Conservation (phyloP, 2,888 invertebrate genomes). For the Lepidocyrtinus sp. region DNA sequence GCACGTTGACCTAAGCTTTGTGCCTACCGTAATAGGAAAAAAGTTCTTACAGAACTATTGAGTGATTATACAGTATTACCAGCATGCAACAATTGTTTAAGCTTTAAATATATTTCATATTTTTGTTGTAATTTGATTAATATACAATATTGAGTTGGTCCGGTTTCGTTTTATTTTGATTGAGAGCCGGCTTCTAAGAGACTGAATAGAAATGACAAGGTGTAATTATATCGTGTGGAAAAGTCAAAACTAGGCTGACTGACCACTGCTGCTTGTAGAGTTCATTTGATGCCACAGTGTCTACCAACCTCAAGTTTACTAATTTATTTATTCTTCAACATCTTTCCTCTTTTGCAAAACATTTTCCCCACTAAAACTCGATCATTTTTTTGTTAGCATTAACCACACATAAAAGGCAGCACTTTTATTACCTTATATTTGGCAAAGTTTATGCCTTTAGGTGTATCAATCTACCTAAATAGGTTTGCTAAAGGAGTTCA, state of each 20-base stretch:
- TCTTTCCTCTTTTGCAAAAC: constrained; percentile 20
- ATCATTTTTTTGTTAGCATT: not conserved
- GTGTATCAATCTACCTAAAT: not conserved
- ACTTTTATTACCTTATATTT: not conserved
- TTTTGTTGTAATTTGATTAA: constrained; percentile 12
- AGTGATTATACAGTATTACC: constrained; percentile 36
- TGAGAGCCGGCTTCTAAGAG: constrained; percentile 30
- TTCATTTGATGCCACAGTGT: constrained; percentile 43
- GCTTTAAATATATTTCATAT: not conserved
- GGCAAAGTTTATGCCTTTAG: not conserved
- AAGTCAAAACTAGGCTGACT: constrained; percentile 14
- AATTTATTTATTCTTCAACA: not conserved
- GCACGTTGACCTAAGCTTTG: constrained; percentile 33
- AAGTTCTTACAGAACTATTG: constrained; percentile 24
- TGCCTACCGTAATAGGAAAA: constrained; percentile 19
- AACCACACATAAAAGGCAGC: not conserved
- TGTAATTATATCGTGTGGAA: constrained; percentile 5
- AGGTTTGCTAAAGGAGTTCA: not conserved
- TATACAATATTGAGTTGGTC: not conserved
- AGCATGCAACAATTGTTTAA: constrained; percentile 39
- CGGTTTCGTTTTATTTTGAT: not conserved
- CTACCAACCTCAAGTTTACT: constrained; percentile 9
- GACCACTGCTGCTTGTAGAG: too few species aligned
- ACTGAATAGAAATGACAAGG: constrained; percentile 3
- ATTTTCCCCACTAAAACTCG: constrained; percentile 17